Evolutionary conservation across 2,113 vertebrate species (phyloP).

Genomic region (Hippocampus comes): DNA sequence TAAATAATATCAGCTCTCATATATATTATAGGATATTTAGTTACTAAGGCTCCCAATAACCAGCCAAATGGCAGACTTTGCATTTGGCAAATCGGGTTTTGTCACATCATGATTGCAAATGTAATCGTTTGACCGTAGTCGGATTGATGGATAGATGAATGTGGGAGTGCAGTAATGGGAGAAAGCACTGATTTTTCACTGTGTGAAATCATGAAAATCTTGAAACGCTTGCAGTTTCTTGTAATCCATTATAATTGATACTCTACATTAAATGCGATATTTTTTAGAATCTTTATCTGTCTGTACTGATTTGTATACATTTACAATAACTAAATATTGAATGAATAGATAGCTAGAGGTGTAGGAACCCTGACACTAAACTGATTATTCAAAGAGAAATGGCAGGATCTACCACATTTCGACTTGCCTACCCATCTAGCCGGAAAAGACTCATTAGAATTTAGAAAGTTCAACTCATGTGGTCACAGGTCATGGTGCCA

Average conservation of each 20-base stretch:
- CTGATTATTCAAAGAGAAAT: not conserved
- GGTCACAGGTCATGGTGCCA: not conserved
- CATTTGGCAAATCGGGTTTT: no score
- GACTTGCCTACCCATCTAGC: not conserved
- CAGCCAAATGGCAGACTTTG: no score
- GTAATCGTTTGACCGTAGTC: no score
- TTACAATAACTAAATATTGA: not conserved
- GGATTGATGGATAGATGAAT: not conserved
- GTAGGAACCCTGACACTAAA: not conserved
- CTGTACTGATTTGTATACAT: not conserved
- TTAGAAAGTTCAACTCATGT: not conserved
- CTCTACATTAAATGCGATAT: no score
- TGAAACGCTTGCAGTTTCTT: no score
- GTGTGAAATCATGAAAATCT: no score
- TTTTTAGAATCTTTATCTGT: not conserved
- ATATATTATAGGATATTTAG: no score
- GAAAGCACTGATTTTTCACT: no score
- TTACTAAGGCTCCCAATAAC: no score
- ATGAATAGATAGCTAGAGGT: not conserved
- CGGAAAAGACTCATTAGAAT: not conserved
- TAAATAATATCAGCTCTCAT: no score
- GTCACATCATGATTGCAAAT: no score
- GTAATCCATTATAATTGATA: no score
- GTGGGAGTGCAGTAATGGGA: not conserved
- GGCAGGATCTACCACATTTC: not conserved